Evolutionary conservation across 2,888 invertebrate species (phyloP), one percentile per base, ranked within the genome.

Genomic region (Drosophila yooni): DNA sequence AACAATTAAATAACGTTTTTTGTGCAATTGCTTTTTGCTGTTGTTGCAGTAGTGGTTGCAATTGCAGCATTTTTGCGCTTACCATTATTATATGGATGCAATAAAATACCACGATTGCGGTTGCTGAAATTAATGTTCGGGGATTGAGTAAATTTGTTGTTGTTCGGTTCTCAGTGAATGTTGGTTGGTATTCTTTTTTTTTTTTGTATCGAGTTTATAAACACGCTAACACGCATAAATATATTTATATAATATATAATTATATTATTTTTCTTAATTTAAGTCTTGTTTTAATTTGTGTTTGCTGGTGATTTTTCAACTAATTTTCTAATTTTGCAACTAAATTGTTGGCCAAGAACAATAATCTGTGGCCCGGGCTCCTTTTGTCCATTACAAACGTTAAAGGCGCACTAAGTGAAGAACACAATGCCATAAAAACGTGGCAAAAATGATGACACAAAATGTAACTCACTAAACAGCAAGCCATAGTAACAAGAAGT

Each of bases 1-100:
- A 50, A 69, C 34, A 57, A 61, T 61, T 8, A 70, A 70, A 57
- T 11, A 60, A 68, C 38, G 50, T 70, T 56, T 63, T 69, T 65
- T 76, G 90, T 81, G 90, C 88, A 82, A 72, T 82, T 83, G 79
- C 69, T 76, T 69, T 59, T 78, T 70, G 71, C 63, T 70, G 61
- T 77, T 83, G 56, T 74, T 80, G 73, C 77, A 77, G 65, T 66
- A 74, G 59, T 78, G 78, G 66, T 82, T 87, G 88, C 85, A 82
- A 79, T 80, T 81, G 76, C 89, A 82, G 83, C 85, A 91, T 89
- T 85, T 82, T 89, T 87, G 88, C 79, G 93, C 94, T 94, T 94
- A 94, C 94, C 94, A 93, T 94, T 94, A 93, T 94, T 94, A 93
- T 93, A 94, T 92, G 94, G 94, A 94, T 94, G 94, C 92, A 94